These are phyloP conservation scores for Gymnosoma rotundatum DNA, from an alignment of 2,888 invertebrate genomes.

Conservation along the genomic window DNA sequence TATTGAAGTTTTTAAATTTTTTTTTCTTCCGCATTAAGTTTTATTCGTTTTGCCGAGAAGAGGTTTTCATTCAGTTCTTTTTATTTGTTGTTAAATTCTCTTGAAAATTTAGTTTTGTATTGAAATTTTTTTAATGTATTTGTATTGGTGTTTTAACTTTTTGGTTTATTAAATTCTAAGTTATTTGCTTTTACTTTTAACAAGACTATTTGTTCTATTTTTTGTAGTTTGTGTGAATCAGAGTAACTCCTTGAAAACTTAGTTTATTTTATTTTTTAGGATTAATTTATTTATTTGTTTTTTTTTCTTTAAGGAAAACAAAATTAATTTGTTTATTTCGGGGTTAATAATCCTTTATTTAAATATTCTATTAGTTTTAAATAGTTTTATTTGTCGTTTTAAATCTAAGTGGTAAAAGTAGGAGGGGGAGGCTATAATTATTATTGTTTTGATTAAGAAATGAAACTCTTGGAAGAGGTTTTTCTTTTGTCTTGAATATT, in stretches of 20 bases:
- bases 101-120: slow-evolving; percentile 56
- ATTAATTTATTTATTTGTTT: slow-evolving; percentile 5
- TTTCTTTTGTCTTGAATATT: slow-evolving; percentile 10
- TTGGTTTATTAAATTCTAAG: slow-evolving; percentile 57
- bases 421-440: slow-evolving; percentile 47
- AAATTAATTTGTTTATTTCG: slow-evolving; percentile 39
- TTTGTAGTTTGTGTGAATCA: background rate
- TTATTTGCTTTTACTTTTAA: slow-evolving; percentile 32
- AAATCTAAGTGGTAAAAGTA: slow-evolving; percentile 33
- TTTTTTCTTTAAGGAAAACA: slow-evolving; percentile 43
- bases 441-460: slow-evolving; percentile 67
- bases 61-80: slow-evolving; percentile 18
- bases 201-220: slow-evolving; percentile 23
- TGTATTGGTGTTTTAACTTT: slow-evolving; percentile 39
- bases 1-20: too few species aligned
- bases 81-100: slow-evolving; percentile 27
- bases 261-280: background rate
- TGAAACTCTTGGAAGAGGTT: slow-evolving; percentile 64
- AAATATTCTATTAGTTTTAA: slow-evolving; percentile 23
- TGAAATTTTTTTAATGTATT: slow-evolving; percentile 25
- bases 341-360: slow-evolving; percentile 35
- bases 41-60: background rate
- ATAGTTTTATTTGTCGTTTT: slow-evolving; percentile 20
- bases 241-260: background rate
- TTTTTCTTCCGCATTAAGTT: background rate